Base-by-base conservation (phyloP, 2,888 invertebrate genomes). In the Cybosia mesomella region DNA sequence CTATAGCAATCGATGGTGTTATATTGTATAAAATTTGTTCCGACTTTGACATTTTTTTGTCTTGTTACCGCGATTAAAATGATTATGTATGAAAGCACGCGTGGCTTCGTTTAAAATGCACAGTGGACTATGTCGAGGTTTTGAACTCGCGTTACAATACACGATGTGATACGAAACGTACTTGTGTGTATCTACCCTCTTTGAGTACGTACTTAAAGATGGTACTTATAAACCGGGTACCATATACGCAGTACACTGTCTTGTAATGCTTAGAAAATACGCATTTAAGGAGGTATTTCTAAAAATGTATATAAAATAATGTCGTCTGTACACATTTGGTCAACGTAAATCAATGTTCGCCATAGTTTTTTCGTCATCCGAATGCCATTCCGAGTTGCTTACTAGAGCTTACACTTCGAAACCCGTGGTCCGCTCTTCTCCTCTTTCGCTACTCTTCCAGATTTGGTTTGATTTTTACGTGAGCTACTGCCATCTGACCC, bases 21-120 rank as follows among this genome's bases (percentile, higher is more conserved):
- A 78, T 54, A 2, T 62, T 57, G 11, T 60, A 55, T 21, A 80
- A 67, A 67, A 67, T 68, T 58, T 49, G 5, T n/a, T 54, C 54
- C 10, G 54, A 1, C 9, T 49, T 49, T 9, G 49, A 49, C 18
- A 49, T 49, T 49, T 49, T 49, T 49, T n/a, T n/a, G n/a, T n/a
- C n/a, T n/a, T n/a, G n/a, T n/a, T n/a, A n/a, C n/a, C n/a, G 49
- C 8, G n/a, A 18, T 18, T 43, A 18, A 43, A 43, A 43, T 7
- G 43, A 34, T 9, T 34, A 10, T 34, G 2, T 13, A 15, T 11
- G 15, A 39, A 39, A 7, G 43, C 0, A 18, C 43, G 43, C 13
- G 18, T 43, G 18, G 18, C 18, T 18, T 43, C 15, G 18, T 15
- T 9, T 49, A n/a, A 49, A n/a, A n/a, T n/a, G 8, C n/a, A 49